Base-by-base conservation (phyloP, 2,888 invertebrate genomes). In the Drosophila prostipennis region DNA sequence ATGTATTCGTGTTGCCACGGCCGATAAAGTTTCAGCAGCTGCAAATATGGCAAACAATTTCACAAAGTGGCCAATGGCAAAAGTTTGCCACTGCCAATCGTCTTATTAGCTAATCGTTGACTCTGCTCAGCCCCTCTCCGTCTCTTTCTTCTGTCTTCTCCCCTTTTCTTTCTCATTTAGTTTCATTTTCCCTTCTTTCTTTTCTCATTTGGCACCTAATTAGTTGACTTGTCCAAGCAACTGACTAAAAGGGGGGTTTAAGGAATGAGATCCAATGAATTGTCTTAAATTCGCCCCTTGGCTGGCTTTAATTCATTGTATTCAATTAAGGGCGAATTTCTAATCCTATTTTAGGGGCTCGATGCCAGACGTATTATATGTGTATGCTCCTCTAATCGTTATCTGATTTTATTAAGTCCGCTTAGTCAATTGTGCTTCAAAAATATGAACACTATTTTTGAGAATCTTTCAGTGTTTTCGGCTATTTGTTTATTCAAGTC, bases 1-100 rank as follows among this genome's bases (percentile, higher is more conserved):
- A 42, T 56, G 45, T 61, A 60, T 61, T n/a, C n/a, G 49, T 34
- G 48, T 7, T 48, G 48, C 16, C 48, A 48, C 32, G 37, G 37
- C 58, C 67, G 58, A 63, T 61, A 72, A 88, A 83, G 71, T 83
- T 83, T 80, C 55, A 56, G 72, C 84, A 78, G 71, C 71, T 73
- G 87, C 87, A 87, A 84, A 88, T 88, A 87, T 86, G 86, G 88
- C 82, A 88, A 86, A 83, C 83, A 83, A 83, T 88, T 88, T 86
- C 74, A 73, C 81, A 83, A 88, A 83, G 83, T 83, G 83, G 79
- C 89, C 82, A 67, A 74, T 65, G 74, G 65, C 74, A 71, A 88
- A 83, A 83, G 80, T 83, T 83, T 86, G 64, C 72, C 80, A 69
- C 69, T 74, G 73, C 48, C 68, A 71, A 60, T 65, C 83, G 67